phyloP scores from a whole-genome alignment of 2,113 vertebrate genomes.

The Turnix velox region DNA sequence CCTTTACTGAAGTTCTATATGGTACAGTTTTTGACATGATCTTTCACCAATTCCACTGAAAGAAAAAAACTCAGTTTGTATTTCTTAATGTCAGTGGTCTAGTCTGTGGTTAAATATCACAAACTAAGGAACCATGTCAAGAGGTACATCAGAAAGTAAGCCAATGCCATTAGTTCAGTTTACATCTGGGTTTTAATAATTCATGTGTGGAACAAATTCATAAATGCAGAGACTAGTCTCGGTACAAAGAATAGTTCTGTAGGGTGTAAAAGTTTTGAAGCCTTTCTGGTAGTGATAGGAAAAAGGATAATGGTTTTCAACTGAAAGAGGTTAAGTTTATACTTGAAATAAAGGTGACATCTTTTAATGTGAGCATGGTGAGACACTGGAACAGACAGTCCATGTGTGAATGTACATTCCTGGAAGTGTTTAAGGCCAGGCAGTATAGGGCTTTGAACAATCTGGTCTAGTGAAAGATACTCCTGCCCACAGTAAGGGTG shows the following conservation, averaged over 20 bases:
- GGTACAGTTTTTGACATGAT: background rate
- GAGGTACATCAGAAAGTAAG: background rate
- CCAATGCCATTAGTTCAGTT: background rate
- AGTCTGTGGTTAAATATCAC: background rate
- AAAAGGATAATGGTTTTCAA: background rate
- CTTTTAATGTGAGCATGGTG: background rate
- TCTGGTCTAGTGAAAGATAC: background rate
- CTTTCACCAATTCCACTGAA: background rate
- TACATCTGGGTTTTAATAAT: background rate
- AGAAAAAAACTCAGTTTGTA: background rate
- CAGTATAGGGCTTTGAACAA: background rate
- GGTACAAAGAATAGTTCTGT: background rate
- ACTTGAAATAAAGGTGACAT: background rate
- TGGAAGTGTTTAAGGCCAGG: background rate
- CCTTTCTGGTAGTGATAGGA: background rate
- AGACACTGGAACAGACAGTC: background rate
- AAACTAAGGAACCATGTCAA: background rate
- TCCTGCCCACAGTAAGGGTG: background rate
- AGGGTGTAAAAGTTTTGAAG: background rate
- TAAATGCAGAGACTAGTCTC: background rate
- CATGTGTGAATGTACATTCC: background rate
- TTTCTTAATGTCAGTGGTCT: background rate
- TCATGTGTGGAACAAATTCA: background rate
- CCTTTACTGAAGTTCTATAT: background rate
- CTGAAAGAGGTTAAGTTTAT: background rate